A percentile compares a stretch with the other conserved stretches of the same genome.
Evolutionary conservation across 1,140 invertebrate genomes (phyloP).

Genomic region (Heliothis virescens): DNA sequence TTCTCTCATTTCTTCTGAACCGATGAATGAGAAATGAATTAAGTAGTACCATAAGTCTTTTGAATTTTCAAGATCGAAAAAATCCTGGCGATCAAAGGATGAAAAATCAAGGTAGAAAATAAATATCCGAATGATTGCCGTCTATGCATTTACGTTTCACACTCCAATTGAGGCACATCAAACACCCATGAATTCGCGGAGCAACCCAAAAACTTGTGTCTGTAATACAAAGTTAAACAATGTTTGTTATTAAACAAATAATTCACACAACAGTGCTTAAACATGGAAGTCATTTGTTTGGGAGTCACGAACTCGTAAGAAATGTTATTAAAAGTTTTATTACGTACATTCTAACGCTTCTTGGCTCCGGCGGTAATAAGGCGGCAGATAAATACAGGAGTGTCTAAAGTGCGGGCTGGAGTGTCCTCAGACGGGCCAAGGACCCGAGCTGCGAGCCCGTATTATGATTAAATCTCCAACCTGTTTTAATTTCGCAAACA

Average conservation of each 20-base stretch:
- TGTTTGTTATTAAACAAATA: neutral
- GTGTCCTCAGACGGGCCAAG: constrained; percentile 7
- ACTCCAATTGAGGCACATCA: constrained; percentile 7
- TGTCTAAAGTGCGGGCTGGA: constrained; percentile 22
- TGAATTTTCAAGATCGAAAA: too few relatives aligned
- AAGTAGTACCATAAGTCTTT: too few relatives aligned
- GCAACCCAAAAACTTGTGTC: neutral
- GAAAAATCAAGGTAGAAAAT: too few relatives aligned
- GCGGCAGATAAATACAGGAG: constrained; percentile 2
- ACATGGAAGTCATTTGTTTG: constrained; percentile 7
- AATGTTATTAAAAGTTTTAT: constrained; percentile 40
- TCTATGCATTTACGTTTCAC: neutral
- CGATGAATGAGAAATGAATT: neutral
- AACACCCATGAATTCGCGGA: neutral
- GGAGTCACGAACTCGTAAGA: constrained; percentile 30
- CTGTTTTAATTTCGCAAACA: constrained; percentile 37
- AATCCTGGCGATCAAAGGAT: too few relatives aligned
- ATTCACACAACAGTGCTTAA: constrained; percentile 28
- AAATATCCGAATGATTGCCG: too few relatives aligned
- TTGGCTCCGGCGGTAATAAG: constrained; percentile 1
- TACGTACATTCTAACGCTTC: constrained; percentile 27
- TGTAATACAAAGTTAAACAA: constrained; percentile 6
- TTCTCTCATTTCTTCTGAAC: neutral
- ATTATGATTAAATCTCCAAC: constrained; percentile 38
- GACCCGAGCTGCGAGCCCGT: constrained; percentile 31